Conservation (phyloP, 2,888 invertebrate species). For the Galerucella calmariensis region DNA sequence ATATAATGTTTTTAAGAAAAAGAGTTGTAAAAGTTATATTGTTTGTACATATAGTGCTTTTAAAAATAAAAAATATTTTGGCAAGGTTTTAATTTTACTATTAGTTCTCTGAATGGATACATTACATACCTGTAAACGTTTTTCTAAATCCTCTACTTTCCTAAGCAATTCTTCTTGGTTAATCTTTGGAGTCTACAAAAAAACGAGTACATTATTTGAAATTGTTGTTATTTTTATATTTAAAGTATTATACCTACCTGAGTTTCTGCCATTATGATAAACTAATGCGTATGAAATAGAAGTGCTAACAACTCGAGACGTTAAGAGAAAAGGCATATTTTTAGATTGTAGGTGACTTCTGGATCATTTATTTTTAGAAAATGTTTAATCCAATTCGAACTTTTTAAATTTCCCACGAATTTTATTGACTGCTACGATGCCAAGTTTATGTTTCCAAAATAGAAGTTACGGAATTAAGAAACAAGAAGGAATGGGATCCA, state of each 20-base stretch:
- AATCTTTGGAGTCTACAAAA: conserved; percentile 16
- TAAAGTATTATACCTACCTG: conserved; percentile 26
- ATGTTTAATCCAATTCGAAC: conserved; percentile 12
- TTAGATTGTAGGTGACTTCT: conserved; percentile 51
- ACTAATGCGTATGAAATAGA: conserved; percentile 31
- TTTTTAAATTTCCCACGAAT: conserved; percentile 51
- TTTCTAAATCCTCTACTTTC: conserved; percentile 27
- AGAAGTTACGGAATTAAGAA: too few species aligned
- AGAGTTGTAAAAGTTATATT: neutral
- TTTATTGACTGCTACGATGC: conserved; percentile 1
- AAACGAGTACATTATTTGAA: neutral
- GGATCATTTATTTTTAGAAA: conserved; percentile 55
- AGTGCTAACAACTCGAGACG: conserved; percentile 33
- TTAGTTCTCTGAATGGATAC: neutral
- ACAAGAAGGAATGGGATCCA: too few species aligned
- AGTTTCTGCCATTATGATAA: conserved; percentile 42
- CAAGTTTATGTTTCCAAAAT: neutral
- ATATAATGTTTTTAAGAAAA: neutral
- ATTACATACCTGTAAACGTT: conserved; percentile 24
- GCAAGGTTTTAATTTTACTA: neutral
- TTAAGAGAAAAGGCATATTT: conserved; percentile 48
- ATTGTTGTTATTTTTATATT: conserved; percentile 6
- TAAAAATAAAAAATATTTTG: neutral
- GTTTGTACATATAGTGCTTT: too few species aligned
- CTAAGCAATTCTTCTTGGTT: conserved; percentile 26